These are phyloP conservation scores for Gadus macrocephalus DNA, from an alignment of 2,113 vertebrate genomes.

Conservation along the genomic window DNA sequence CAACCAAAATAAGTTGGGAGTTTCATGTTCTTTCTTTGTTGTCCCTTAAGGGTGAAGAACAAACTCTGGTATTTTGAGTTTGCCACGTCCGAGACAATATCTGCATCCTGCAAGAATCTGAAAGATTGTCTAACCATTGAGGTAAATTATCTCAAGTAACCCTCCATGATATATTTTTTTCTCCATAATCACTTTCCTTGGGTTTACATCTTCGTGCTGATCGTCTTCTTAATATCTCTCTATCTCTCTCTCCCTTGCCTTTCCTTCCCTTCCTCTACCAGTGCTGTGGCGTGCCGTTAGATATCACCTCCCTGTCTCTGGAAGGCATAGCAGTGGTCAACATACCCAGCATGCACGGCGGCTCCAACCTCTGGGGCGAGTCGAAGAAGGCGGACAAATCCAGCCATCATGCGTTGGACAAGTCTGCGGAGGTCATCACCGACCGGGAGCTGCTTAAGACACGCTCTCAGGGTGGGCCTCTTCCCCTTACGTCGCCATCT, in stretches of 20 bases:
- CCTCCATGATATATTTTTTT: neutral
- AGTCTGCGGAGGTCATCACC: slow-evolving; percentile 72
- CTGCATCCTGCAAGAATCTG: slow-evolving; percentile 87
- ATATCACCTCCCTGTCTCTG: slow-evolving; percentile 75
- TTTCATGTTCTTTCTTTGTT: slow-evolving; percentile 13
- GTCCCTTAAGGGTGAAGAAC: slow-evolving; percentile 83
- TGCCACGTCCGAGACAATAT: slow-evolving; percentile 88
- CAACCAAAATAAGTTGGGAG: neutral
- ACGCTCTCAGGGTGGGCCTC: slow-evolving; percentile 75
- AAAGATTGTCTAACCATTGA: slow-evolving; percentile 78
- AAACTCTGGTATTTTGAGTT: slow-evolving; percentile 94
- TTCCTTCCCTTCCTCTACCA: slow-evolving; percentile 37
- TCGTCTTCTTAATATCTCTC: neutral
- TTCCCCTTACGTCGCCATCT: neutral
- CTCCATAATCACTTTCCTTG: no score
- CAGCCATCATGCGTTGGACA: slow-evolving; percentile 35
- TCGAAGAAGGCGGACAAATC: slow-evolving; percentile 67
- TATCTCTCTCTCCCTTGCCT: neutral
- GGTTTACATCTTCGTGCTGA: no score
- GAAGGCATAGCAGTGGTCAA: slow-evolving; percentile 86
- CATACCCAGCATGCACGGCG: slow-evolving; percentile 92
- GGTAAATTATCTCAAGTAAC: slow-evolving; percentile 59
- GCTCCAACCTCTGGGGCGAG: slow-evolving; percentile 94
- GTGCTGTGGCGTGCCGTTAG: slow-evolving; percentile 80
- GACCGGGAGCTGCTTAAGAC: slow-evolving; percentile 80